Conservation (phyloP, 1,140 invertebrate genomes). For the Apis dorsata region DNA sequence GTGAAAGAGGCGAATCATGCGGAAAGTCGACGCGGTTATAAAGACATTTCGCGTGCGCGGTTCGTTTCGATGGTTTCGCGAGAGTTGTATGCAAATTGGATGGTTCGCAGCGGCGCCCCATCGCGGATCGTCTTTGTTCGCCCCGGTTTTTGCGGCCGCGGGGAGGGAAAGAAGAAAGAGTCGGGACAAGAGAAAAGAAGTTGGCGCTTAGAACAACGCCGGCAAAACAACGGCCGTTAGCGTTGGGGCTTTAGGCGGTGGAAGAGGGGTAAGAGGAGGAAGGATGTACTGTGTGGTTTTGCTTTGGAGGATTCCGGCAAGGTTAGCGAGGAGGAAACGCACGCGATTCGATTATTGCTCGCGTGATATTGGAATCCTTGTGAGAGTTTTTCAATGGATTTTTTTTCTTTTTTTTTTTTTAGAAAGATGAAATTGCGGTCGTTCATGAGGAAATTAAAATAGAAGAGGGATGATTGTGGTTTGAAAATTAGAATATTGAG, state of each 20-base stretch:
- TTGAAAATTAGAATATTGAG: too few relatives aligned
- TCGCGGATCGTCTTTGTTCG: constrained; percentile 38
- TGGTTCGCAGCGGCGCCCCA: constrained; percentile 31
- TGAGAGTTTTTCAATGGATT: background rate
- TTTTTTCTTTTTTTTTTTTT: too few relatives aligned
- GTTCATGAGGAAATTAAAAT: too few relatives aligned
- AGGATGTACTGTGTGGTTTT: background rate
- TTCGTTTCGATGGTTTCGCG: background rate
- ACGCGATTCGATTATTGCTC: constrained; percentile 30
- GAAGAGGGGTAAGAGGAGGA: background rate
- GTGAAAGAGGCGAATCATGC: constrained; percentile 35
- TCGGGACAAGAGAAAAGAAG: background rate
- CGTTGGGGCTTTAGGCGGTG: background rate
- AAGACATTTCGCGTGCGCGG: constrained; percentile 27
- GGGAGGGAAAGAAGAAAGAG: background rate
- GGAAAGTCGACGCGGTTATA: constrained; percentile 37
- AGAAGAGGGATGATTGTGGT: too few relatives aligned
- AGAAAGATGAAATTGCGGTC: too few relatives aligned
- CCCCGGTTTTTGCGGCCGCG: constrained; percentile 3
- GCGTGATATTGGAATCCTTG: too few relatives aligned
- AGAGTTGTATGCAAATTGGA: constrained; percentile 45
- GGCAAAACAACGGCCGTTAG: constrained; percentile 33
- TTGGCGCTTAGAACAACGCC: constrained; percentile 27
- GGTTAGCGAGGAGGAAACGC: constrained; percentile 20
- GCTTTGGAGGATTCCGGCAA: background rate